Evolutionary conservation across 2,113 vertebrate species (phyloP).

Genomic region (Dasypus novemcinctus): DNA sequence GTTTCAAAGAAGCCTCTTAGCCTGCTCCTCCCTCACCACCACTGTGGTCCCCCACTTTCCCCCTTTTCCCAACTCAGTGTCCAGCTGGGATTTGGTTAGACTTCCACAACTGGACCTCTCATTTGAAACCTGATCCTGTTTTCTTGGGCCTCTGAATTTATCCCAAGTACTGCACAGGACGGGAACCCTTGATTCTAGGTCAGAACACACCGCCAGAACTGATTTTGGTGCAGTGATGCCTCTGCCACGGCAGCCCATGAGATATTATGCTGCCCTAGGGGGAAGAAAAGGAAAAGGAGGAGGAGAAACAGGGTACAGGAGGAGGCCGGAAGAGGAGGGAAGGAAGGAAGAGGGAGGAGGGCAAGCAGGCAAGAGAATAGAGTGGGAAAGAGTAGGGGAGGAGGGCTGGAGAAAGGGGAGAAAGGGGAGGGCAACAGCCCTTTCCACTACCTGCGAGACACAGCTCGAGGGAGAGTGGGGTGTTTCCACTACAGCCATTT

Average conservation of each 20-base stretch:
- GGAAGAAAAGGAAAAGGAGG: neutral
- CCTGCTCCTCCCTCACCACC: no score
- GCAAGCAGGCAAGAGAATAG: neutral
- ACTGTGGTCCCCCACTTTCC: fast-evolving
- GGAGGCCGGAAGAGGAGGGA: neutral
- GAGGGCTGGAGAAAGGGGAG: neutral
- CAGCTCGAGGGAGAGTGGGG: neutral
- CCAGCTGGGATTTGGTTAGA: constrained; percentile 58
- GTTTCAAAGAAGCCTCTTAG: neutral
- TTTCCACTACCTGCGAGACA: neutral
- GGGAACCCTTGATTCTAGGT: constrained; percentile 76
- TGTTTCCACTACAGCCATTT: neutral
- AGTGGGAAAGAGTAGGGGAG: neutral
- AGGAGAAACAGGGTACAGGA: neutral
- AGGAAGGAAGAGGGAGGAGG: no score
- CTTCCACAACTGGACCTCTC: constrained; percentile 65
- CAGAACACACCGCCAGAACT: constrained; percentile 74
- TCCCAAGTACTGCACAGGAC: constrained; percentile 68
- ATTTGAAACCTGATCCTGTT: constrained; percentile 73
- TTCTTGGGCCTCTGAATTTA: constrained; percentile 74
- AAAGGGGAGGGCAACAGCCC: neutral
- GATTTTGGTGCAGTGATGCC: constrained; percentile 72
- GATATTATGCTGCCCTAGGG: neutral
- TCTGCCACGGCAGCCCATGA: neutral
- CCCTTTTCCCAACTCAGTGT: neutral